Percentiles rank a stretch among this genome's conserved stretches.
These are phyloP conservation scores for Heptranchias perlo DNA, from an alignment of 2,113 vertebrate species.

Conservation along the genomic window DNA sequence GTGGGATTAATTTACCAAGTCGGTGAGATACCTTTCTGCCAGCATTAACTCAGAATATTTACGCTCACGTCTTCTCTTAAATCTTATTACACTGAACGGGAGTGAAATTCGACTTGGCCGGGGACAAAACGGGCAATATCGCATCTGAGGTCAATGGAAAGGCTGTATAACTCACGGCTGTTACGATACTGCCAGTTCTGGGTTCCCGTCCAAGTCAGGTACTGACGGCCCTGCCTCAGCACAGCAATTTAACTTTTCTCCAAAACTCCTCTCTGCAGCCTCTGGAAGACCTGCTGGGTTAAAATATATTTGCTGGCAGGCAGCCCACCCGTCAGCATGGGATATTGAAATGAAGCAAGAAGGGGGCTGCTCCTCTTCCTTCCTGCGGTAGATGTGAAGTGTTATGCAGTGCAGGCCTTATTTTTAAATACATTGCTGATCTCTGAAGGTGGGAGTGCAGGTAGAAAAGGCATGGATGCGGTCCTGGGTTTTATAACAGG, in stretches of 20 bases:
- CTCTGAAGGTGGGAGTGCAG: too few species aligned
- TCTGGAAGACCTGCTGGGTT: background rate
- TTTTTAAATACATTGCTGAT: too few species aligned
- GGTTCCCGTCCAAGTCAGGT: too few species aligned
- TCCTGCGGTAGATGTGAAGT: too few species aligned
- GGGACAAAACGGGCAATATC: background rate
- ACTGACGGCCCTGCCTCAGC: background rate
- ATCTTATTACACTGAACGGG: background rate
- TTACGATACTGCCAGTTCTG: too few species aligned
- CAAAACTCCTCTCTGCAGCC: background rate
- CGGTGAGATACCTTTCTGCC: background rate
- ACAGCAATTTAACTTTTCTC: background rate
- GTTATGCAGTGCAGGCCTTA: too few species aligned
- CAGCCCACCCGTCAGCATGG: too few species aligned
- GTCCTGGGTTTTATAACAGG: background rate
- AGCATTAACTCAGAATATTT: background rate
- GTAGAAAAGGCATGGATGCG: background rate
- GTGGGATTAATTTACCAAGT: background rate
- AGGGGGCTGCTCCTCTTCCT: too few species aligned
- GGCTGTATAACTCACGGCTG: too few species aligned
- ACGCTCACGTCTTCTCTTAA: background rate
- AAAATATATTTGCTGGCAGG: background rate
- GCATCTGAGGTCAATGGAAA: too few species aligned
- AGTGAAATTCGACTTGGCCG: background rate
- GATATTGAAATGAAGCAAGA: too few species aligned